Evolutionary conservation across 2,797 vertebrate genomes (phyloP), one percentile per base, ranked within the genome.

Genomic region (Spheniscus humboldti): DNA sequence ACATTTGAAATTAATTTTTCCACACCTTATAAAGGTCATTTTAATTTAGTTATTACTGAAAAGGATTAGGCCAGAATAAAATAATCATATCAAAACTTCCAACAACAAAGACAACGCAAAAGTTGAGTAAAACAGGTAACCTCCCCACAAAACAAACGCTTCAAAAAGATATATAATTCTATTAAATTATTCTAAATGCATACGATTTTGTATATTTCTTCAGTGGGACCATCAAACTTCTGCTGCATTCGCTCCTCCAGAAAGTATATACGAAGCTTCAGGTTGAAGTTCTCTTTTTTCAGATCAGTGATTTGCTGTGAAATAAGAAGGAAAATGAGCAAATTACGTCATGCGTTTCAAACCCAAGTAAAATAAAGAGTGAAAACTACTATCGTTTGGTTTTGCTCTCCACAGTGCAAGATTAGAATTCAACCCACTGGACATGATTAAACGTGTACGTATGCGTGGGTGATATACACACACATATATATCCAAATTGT

Each of bases 261-360:
- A 96, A 99, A 99, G 97, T 99, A 99, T 92, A 99, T 99, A 56
- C 99, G 99, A 84, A 99, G 98, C 94, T 99, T 99, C 93, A 99
- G 97, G 97, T 99, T 99, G 95, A 99, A 99, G 97, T 99, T 99
- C 91, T 99, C 99, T 96, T 99, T 99, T 97, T 99, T 99, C 96
- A 99, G 95, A 78, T 99, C 99, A 59, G 98, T 99, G 96, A 99
- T 99, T 99, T 99, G 99, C 99, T 99, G 95, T 8, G 87, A 96
- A 92, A 94, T n/a, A 92, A 96, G 41, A 80, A 59, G n/a, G 75
- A 75, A 57, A 94, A 88, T 5, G 3, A 77, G 28, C 9, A 72
- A 68, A 15, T 35, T 56, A 33, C 1, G 5, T 17, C 25, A 28
- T 0, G 7, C 25, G 13, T 71, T 94, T 81, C 87, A 81, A 53